phyloP scores from a whole-genome alignment of 2,888 invertebrate species.

The Chelonus formosanus region DNA sequence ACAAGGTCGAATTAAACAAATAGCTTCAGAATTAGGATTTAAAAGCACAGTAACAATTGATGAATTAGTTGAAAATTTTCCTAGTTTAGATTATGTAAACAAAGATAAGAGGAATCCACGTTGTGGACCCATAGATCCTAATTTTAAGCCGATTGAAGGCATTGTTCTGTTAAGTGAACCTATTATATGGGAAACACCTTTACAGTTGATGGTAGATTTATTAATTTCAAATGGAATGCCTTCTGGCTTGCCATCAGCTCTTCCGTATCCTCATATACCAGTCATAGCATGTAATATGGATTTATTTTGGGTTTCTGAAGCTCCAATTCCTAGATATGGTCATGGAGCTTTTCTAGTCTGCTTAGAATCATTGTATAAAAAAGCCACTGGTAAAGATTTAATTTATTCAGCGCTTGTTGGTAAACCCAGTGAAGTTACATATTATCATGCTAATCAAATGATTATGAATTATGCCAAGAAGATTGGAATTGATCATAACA shows the following conservation, averaged over 20 bases:
- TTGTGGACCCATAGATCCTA: conserved; percentile 67
- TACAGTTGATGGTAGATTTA: conserved; percentile 72
- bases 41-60: conserved; percentile 70
- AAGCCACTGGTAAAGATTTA: conserved; percentile 71
- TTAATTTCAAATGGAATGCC: conserved; percentile 71
- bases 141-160: conserved; percentile 69
- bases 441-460: conserved; percentile 71
- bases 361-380: conserved; percentile 71
- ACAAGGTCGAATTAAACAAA: conserved; percentile 68
- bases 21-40: conserved; percentile 71
- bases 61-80: conserved; percentile 68
- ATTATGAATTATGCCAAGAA: conserved; percentile 68
- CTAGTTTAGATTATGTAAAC: conserved; percentile 70
- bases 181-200: conserved; percentile 72
- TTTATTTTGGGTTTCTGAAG: conserved; percentile 74
- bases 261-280: conserved; percentile 72
- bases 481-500: conserved; percentile 65
- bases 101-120: conserved; percentile 54
- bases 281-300: conserved; percentile 76
- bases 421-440: conserved; percentile 74
- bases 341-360: conserved; percentile 74
- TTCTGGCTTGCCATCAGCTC: conserved; percentile 51
- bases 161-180: conserved; percentile 74
- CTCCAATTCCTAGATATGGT: conserved; percentile 72
- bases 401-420: conserved; percentile 72